Percentiles rank a stretch among this genome's conserved stretches.
phyloP scores from a whole-genome alignment of 2,113 vertebrate species.

The Astur gentilis region DNA sequence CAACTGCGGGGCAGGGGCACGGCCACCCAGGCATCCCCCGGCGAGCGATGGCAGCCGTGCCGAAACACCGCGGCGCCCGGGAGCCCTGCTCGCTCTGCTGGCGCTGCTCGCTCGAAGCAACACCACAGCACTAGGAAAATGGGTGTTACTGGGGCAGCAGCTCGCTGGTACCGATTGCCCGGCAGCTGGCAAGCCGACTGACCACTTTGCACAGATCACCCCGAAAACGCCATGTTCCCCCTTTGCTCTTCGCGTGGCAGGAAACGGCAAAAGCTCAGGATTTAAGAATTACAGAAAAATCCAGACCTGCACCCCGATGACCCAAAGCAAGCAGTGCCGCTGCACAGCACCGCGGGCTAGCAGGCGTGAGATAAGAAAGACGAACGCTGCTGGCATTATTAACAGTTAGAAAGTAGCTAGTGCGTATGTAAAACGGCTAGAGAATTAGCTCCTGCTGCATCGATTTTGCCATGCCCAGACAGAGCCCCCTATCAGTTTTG shows the following conservation, averaged over 20 bases:
- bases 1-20: neutral
- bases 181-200: neutral
- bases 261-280: neutral
- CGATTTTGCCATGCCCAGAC: neutral
- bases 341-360: fast-evolving
- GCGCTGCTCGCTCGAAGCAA: neutral
- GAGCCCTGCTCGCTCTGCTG: neutral
- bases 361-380: fast-evolving
- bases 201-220: neutral
- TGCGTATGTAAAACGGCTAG: fast-evolving
- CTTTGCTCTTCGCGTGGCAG: fast-evolving
- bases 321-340: neutral
- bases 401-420: neutral
- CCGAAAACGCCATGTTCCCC: fast-evolving
- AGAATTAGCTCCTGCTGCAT: neutral
- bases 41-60: neutral
- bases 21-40: neutral
- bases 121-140: fast-evolving
- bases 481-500: neutral
- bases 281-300: neutral
- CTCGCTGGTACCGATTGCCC: neutral
- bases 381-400: fast-evolving
- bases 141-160: neutral
- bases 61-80: fast-evolving
- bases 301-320: neutral